These are phyloP conservation scores for Psammodynastes pulverulentus DNA, from an alignment of 2,113 vertebrate genomes.

Conservation along the genomic window DNA sequence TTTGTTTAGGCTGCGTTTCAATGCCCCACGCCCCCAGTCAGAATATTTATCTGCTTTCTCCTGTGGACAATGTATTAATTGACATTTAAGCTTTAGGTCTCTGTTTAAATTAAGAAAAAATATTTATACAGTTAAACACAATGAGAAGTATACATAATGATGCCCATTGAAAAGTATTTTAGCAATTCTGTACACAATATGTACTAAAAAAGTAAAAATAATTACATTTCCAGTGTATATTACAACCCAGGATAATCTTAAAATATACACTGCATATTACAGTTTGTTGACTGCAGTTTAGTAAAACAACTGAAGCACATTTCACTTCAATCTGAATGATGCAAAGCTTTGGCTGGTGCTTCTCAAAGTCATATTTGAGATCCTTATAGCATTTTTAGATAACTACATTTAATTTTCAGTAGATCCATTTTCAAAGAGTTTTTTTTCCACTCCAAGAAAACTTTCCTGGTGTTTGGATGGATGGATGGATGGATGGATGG, in stretches of 20 bases:
- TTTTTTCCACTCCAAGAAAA: background rate
- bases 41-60: constrained; percentile 67
- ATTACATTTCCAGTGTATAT: background rate
- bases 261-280: background rate
- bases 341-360: background rate
- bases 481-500: background rate
- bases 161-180: rapidly evolving
- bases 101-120: constrained; percentile 55
- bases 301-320: background rate
- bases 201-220: background rate
- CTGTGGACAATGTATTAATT: constrained; percentile 56
- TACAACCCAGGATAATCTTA: background rate
- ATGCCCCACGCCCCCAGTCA: constrained; percentile 25
- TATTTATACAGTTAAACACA: constrained; percentile 67
- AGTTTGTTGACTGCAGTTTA: background rate
- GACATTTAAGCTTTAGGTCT: constrained; percentile 69
- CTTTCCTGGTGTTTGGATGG: background rate
- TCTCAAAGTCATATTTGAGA: background rate
- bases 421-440: background rate
- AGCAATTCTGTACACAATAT: constrained; percentile 22
- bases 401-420: background rate
- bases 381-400: background rate
- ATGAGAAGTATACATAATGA: constrained; percentile 26
- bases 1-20: constrained; percentile 74
- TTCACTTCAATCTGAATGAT: background rate